These are phyloP conservation scores for Melieria picta DNA, from an alignment of 2,888 invertebrate genomes.

Conservation along the genomic window DNA sequence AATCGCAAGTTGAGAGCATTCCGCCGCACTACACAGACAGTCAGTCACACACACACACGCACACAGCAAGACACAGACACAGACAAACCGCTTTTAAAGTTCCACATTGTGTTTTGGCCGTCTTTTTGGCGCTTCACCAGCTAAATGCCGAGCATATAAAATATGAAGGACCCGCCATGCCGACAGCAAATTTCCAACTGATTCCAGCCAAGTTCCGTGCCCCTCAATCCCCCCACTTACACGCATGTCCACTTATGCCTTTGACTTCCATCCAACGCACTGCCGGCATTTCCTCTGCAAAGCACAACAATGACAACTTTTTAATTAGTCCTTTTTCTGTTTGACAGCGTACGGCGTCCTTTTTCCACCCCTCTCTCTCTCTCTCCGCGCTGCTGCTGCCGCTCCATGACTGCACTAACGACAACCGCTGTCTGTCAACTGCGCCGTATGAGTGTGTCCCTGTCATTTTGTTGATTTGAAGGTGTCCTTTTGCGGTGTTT, in stretches of 20 bases:
- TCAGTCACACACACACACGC: too few relatives aligned
- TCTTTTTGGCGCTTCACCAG: background rate
- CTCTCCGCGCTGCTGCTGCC: background rate
- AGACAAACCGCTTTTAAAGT: too few relatives aligned
- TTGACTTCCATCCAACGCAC: background rate
- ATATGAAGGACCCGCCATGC: too few relatives aligned
- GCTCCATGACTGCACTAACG: background rate
- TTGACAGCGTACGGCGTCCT: background rate
- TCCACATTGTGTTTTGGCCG: background rate
- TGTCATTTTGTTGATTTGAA: slow-evolving; percentile 33
- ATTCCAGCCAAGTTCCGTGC: background rate
- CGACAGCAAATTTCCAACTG: too few relatives aligned
- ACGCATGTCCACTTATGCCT: background rate
- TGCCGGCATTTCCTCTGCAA: background rate
- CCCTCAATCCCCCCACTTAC: background rate
- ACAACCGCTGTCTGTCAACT: slow-evolving; percentile 6
- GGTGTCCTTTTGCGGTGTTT: slow-evolving; percentile 31
- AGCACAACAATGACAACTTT: slow-evolving; percentile 21
- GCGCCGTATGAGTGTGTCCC: slow-evolving; percentile 18
- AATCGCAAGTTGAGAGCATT: slow-evolving; percentile 10
- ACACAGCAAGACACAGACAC: too few relatives aligned
- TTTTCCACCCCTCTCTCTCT: background rate
- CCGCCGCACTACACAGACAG: too few relatives aligned
- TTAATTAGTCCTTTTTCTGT: slow-evolving; percentile 12
- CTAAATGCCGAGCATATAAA: too few relatives aligned